Percentiles rank a stretch among this genome's conserved stretches.
phyloP scores from a whole-genome alignment of 30 jellyfish, hydroid and myxozoan species.

The Kudoa iwatai region DNA sequence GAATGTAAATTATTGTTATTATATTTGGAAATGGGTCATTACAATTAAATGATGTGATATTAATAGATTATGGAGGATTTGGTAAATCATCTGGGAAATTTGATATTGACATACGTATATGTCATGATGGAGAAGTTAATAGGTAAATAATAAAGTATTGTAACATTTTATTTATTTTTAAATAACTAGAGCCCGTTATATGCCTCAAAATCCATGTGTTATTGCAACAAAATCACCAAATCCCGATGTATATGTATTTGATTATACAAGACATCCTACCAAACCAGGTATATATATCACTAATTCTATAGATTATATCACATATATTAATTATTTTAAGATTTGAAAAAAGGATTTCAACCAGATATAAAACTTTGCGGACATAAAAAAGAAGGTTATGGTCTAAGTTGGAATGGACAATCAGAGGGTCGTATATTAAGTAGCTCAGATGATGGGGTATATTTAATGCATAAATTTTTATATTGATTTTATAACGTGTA shows the following conservation, averaged over 20 bases:
- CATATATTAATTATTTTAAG: conserved; percentile 3
- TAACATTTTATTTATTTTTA: conserved; percentile 1
- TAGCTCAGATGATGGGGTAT: conserved; percentile 83
- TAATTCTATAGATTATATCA: not conserved
- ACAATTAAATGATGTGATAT: not conserved
- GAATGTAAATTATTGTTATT: conserved; percentile 9
- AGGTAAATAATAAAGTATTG: conserved; percentile 4
- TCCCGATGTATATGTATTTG: conserved; percentile 70
- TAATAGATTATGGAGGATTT: conserved; percentile 77
- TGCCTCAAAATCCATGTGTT: conserved; percentile 98
- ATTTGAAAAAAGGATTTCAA: conserved; percentile 48
- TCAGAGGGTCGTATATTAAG: conserved; percentile 63
- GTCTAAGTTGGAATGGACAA: conserved; percentile 90
- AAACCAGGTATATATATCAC: conserved; percentile 11
- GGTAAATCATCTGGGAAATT: conserved; percentile 78
- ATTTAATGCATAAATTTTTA: not conserved
- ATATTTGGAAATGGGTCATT: not conserved
- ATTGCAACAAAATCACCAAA: conserved; percentile 95
- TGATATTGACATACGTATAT: conserved; percentile 48
- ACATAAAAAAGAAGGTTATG: conserved; percentile 91
- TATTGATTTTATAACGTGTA: too few relatives aligned
- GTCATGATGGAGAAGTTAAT: conserved; percentile 92
- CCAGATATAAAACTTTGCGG: conserved; percentile 84
- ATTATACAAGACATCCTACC: conserved; percentile 75
- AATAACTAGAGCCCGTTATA: conserved; percentile 83